These are phyloP conservation scores for Thamnophis sirtalis DNA, from an alignment of 2,113 vertebrate genomes.

Conservation along the genomic window DNA sequence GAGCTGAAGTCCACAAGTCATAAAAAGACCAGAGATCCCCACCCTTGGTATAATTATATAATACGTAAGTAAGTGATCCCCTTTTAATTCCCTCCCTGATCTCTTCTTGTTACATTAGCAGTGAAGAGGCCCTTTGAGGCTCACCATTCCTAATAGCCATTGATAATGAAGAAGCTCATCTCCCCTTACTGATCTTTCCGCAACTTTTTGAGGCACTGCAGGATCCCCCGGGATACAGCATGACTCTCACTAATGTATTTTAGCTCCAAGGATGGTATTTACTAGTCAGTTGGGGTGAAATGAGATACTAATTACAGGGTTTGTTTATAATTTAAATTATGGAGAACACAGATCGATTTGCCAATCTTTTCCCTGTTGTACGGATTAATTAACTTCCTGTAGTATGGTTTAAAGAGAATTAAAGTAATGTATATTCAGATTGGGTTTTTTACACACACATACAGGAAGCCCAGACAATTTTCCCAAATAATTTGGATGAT, in stretches of 20 bases:
- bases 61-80: background rate
- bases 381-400: conserved; percentile 55
- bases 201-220: background rate
- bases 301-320: conserved; percentile 23
- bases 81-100: background rate
- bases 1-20: no score
- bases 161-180: background rate
- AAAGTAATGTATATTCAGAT: background rate
- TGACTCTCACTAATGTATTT: conserved; percentile 26
- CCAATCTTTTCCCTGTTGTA: conserved; percentile 25
- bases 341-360: conserved; percentile 11
- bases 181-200: background rate
- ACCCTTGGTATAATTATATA: background rate
- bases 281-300: conserved; percentile 21
- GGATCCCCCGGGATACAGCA: conserved; percentile 4
- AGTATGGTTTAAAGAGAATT: background rate
- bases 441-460: background rate
- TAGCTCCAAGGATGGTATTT: background rate
- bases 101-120: background rate
- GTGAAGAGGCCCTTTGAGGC: background rate
- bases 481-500: background rate
- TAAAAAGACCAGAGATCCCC: background rate
- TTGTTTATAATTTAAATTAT: conserved; percentile 34
- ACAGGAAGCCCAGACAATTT: background rate
- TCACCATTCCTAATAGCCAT: background rate